phyloP scores from a whole-genome alignment of 2,888 invertebrate genomes.

The Drosophila testacea region DNA sequence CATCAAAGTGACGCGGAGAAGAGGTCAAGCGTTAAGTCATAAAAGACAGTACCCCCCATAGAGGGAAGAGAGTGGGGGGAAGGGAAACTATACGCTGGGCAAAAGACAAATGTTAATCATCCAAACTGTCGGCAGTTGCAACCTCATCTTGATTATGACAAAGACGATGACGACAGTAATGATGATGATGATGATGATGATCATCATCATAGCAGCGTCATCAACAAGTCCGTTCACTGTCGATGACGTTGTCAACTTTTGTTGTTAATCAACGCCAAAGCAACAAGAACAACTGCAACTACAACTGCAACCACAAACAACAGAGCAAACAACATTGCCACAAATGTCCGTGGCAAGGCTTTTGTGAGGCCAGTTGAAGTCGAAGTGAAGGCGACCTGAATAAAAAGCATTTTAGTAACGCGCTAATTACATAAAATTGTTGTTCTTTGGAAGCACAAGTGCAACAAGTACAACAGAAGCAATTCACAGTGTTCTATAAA shows the following conservation, averaged over 20 bases:
- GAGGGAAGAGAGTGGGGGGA: conserved; percentile 3
- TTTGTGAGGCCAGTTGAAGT: conserved; percentile 43
- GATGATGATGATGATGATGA: conserved; percentile 11
- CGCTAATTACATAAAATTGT: conserved; percentile 75
- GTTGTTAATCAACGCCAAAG: conserved; percentile 47
- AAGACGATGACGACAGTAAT: conserved; percentile 1
- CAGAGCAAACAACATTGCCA: conserved; percentile 53
- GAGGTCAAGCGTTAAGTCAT: conserved; percentile 80
- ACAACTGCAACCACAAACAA: not conserved
- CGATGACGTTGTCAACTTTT: conserved; percentile 65
- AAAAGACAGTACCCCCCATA: conserved; percentile 19
- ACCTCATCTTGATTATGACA: conserved; percentile 24
- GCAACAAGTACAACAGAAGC: conserved; percentile 28
- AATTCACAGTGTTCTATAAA: conserved; percentile 17
- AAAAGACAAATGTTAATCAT: conserved; percentile 69
- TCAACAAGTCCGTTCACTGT: conserved; percentile 37
- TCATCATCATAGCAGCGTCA: conserved; percentile 34
- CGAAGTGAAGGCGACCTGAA: conserved; percentile 78
- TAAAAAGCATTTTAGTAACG: conserved; percentile 72
- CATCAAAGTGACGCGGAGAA: conserved; percentile 71
- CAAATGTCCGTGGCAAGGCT: conserved; percentile 58
- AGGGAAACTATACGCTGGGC: conserved; percentile 29
- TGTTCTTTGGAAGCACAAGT: conserved; percentile 62
- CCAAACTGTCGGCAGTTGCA: conserved; percentile 35
- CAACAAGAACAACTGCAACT: conserved; percentile 16